phyloP scores from a whole-genome alignment of 2,797 vertebrate species.

The Catharus ustulatus region DNA sequence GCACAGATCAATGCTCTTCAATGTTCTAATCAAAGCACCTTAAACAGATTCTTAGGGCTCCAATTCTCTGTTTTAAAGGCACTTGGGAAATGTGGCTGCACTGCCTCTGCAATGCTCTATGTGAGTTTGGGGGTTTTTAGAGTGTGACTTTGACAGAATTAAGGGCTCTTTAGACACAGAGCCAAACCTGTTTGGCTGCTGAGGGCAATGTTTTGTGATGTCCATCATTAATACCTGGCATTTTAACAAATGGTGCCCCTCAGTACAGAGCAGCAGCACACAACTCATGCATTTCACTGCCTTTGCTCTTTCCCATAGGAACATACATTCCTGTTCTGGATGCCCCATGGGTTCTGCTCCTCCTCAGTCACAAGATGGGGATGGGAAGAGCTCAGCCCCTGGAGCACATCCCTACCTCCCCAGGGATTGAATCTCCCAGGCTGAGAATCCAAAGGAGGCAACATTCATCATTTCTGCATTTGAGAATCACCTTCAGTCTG shows the following conservation, averaged over 20 bases:
- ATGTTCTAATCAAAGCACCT: neutral
- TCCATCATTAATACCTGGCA: neutral
- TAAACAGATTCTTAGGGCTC: neutral
- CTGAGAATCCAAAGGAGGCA: neutral
- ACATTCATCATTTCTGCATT: neutral
- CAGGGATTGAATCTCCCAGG: neutral
- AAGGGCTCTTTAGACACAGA: neutral
- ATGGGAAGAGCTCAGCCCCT: neutral
- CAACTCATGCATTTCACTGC: neutral
- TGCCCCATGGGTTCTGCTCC: neutral
- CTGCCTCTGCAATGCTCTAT: fast-evolving
- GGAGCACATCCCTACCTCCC: neutral
- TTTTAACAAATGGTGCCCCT: neutral
- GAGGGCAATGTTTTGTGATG: neutral
- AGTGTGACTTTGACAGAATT: neutral
- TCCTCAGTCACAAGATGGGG: neutral
- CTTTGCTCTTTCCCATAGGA: neutral
- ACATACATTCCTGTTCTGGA: neutral
- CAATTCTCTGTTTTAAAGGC: neutral
- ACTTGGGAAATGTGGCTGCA: neutral
- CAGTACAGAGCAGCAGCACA: neutral
- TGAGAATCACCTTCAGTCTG: neutral
- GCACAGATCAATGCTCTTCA: neutral
- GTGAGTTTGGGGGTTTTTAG: neutral
- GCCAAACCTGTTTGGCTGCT: neutral